phyloP scores from a whole-genome alignment of 1,140 invertebrate genomes.

The Halictus rubicundus region DNA sequence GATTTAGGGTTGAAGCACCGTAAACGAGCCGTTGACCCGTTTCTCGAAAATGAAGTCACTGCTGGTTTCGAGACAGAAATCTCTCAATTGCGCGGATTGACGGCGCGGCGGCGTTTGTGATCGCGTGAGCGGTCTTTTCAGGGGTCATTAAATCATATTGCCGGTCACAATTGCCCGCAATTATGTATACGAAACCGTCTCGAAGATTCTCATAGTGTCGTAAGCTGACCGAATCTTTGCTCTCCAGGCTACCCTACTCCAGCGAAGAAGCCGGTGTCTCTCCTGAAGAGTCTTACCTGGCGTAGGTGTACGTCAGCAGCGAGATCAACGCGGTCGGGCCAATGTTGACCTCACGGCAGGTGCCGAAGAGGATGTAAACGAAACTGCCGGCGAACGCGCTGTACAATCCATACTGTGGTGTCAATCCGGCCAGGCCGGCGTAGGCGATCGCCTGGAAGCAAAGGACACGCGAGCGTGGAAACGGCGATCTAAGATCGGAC shows the following conservation, averaged over 20 bases:
- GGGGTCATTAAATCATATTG: constrained; percentile 3
- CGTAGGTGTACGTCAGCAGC: constrained; percentile 85
- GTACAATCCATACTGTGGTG: constrained; percentile 91
- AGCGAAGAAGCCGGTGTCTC: no score
- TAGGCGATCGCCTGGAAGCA: constrained; percentile 87
- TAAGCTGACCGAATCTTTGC: no score
- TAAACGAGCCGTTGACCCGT: no score
- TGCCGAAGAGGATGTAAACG: constrained; percentile 91
- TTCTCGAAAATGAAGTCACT: not conserved
- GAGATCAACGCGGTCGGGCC: constrained; percentile 90
- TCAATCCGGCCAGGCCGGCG: constrained; percentile 87
- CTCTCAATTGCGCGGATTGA: not conserved
- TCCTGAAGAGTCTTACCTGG: constrained; percentile 73
- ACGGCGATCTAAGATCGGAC: not conserved
- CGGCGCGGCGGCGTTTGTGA: not conserved
- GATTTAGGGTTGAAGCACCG: no score
- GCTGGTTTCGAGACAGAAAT: not conserved
- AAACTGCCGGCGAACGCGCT: constrained; percentile 91
- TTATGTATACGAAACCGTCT: not conserved
- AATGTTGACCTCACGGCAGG: constrained; percentile 91
- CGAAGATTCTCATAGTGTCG: no score
- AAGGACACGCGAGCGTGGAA: not conserved
- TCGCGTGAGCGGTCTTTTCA: constrained; percentile 12
- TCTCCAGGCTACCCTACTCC: no score
- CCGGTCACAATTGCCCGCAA: constrained; percentile 5